Conservation (phyloP, 2,113 vertebrate species). For the Hepsetus odoe region DNA sequence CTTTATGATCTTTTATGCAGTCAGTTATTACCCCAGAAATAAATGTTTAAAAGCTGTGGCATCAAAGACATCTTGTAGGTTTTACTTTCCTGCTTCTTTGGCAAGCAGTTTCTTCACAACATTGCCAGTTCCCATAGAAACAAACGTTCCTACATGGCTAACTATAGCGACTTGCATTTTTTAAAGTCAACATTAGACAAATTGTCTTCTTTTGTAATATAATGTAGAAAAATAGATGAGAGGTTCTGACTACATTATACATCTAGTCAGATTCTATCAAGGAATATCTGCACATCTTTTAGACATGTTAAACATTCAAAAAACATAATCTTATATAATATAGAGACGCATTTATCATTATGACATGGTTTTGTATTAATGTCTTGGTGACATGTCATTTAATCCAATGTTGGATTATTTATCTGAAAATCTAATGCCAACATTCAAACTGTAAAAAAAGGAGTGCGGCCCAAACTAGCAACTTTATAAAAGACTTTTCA, state of each 20-base stretch:
- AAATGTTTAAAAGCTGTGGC: constrained; percentile 22
- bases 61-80: neutral
- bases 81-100: neutral
- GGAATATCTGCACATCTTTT: neutral
- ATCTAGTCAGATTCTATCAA: neutral
- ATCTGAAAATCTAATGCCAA: too few species aligned
- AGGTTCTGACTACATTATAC: neutral
- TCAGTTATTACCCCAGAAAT: neutral
- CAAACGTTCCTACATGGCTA: constrained; percentile 25
- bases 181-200: constrained; percentile 4
- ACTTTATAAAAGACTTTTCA: neutral
- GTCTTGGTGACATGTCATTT: too few species aligned
- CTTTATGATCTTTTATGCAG: neutral
- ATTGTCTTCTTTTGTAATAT: neutral
- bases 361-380: too few species aligned
- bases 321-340: neutral
- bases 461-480: too few species aligned
- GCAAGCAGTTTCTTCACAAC: constrained; percentile 35
- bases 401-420: too few species aligned
- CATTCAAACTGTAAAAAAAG: too few species aligned
- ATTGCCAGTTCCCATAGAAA: constrained; percentile 58
- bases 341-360: neutral
- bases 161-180: constrained; percentile 14
- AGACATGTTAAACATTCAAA: neutral
- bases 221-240: constrained; percentile 28